Conservation (phyloP, 2,113 vertebrate genomes). For the Myxocyprinus asiaticus region DNA sequence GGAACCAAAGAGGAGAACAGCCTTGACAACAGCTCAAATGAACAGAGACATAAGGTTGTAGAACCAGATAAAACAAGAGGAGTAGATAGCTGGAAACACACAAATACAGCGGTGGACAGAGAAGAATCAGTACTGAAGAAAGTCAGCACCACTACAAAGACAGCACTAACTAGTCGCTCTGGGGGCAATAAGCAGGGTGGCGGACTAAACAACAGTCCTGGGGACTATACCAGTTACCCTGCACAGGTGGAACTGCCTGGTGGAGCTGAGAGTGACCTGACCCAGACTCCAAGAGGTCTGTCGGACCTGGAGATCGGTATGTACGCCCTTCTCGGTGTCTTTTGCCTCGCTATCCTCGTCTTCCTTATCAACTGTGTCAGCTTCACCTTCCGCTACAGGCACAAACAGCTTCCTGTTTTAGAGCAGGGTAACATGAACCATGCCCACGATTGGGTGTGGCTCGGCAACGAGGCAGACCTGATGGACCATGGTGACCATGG, state of each 20-base stretch:
- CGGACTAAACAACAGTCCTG: conserved; percentile 70
- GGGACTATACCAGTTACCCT: conserved; percentile 82
- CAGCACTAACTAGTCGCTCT: conserved; percentile 69
- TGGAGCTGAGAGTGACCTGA: conserved; percentile 79
- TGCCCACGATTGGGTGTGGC: conserved; percentile 97
- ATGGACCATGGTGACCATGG: conserved; percentile 83
- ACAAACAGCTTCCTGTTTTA: conserved; percentile 90
- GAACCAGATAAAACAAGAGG: conserved; percentile 75
- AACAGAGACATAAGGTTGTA: conserved; percentile 73
- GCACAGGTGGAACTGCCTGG: conserved; percentile 80
- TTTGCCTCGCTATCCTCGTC: conserved; percentile 95
- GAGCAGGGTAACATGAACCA: conserved; percentile 93
- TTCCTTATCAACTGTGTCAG: conserved; percentile 98
- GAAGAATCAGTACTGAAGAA: conserved; percentile 81
- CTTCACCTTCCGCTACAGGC: conserved; percentile 94
- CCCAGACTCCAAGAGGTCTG: conserved; percentile 81
- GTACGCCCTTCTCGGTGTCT: conserved; percentile 94
- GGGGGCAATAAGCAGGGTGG: conserved; percentile 67
- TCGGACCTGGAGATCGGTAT: conserved; percentile 96
- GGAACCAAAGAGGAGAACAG: conserved; percentile 70
- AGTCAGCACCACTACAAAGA: conserved; percentile 79
- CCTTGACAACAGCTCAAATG: conserved; percentile 64
- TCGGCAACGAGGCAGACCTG: conserved; percentile 90
- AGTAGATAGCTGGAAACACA: conserved; percentile 77
- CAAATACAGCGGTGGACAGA: conserved; percentile 62